These are phyloP conservation scores for Dryocosmus kuriphilus DNA, from an alignment of 2,888 invertebrate genomes.

Conservation along the genomic window DNA sequence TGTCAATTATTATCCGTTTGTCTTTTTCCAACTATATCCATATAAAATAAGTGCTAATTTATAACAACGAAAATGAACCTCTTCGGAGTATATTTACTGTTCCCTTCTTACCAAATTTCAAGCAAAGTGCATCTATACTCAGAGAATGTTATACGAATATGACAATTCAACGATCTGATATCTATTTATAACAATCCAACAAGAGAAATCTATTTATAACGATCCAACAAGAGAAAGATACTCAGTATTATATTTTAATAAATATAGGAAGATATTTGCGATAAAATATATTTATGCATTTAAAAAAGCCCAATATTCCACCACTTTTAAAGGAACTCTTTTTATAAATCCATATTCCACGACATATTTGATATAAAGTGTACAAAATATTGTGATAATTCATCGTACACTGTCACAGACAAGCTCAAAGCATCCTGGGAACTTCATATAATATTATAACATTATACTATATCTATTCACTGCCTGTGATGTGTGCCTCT, in stretches of 20 bases:
- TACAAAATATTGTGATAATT: conserved; percentile 35
- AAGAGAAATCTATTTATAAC: not conserved
- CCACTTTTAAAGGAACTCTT: conserved; percentile 1
- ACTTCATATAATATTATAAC: conserved; percentile 7
- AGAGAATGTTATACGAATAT: not conserved
- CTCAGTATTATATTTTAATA: conserved; percentile 22
- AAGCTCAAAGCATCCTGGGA: conserved; percentile 19
- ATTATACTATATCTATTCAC: conserved; percentile 18
- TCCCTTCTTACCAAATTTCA: not conserved
- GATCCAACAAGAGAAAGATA: not conserved
- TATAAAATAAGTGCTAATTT: not conserved
- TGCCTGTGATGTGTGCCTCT: conserved; percentile 38
- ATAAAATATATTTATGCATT: conserved; percentile 10
- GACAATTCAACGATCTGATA: conserved; percentile 5
- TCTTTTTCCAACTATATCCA: not conserved
- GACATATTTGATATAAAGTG: not conserved
- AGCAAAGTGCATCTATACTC: not conserved
- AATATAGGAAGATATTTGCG: conserved; percentile 16
- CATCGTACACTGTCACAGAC: conserved; percentile 1
- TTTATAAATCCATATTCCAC: not conserved
- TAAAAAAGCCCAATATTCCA: not conserved
- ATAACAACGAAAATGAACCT: not conserved
- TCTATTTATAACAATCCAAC: not conserved
- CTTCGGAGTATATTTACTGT: not conserved
- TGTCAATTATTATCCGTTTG: not conserved